A percentile compares a stretch with the other conserved stretches of the same genome.
These are phyloP conservation scores for Linnaemya vulpina DNA, from an alignment of 2,888 invertebrate species.

Conservation along the genomic window DNA sequence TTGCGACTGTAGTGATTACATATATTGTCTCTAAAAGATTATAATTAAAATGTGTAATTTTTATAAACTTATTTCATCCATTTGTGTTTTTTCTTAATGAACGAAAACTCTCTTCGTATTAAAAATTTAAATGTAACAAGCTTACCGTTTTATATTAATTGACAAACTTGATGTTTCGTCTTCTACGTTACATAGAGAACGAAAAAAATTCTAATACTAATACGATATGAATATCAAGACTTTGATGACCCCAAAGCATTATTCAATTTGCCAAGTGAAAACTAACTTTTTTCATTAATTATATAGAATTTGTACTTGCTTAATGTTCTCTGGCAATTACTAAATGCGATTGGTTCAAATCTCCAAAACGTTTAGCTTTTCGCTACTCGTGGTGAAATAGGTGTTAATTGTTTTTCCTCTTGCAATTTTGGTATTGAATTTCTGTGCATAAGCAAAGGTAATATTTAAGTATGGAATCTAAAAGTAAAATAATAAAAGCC, in stretches of 20 bases:
- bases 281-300: no score
- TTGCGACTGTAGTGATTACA: background rate
- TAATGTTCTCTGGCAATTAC: background rate
- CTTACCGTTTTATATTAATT: no score
- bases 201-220: no score
- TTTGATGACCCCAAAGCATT: no score
- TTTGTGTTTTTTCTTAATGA: no score
- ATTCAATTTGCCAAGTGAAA: no score
- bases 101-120: background rate
- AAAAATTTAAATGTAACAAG: no score
- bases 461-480: background rate
- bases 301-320: background rate
- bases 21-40: background rate
- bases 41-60: background rate
- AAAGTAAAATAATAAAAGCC: background rate
- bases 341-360: background rate
- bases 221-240: no score
- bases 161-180: no score
- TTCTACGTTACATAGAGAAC: no score
- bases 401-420: background rate
- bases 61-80: no score
- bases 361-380: background rate
- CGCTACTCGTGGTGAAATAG: background rate
- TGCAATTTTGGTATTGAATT: background rate
- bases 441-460: background rate